Percentiles rank a stretch among this genome's conserved stretches.
These are phyloP conservation scores for Tholera decimalis DNA, from an alignment of 2,888 invertebrate genomes.

Conservation along the genomic window DNA sequence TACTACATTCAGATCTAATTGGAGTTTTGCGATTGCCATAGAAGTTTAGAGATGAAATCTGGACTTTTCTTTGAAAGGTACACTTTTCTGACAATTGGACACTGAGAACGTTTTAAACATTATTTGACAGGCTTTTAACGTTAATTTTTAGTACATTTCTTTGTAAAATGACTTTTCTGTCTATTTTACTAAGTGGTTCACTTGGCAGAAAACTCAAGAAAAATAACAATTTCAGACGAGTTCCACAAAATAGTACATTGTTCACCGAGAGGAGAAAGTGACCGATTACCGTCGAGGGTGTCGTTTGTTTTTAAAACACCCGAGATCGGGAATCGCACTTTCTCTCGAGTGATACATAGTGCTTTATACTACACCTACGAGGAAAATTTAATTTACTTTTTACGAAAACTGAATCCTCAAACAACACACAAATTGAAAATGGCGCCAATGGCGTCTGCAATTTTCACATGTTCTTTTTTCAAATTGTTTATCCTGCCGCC, in stretches of 20 bases:
- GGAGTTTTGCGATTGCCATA: conserved; percentile 19
- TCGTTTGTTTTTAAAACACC: too few species aligned
- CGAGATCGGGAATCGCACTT: too few species aligned
- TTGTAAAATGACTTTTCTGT: conserved; percentile 26
- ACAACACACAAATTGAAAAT: too few species aligned
- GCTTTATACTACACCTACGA: too few species aligned
- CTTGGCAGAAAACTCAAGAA: background rate
- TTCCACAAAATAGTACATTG: background rate
- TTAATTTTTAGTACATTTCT: conserved; percentile 14
- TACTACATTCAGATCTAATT: conserved; percentile 27
- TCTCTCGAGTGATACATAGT: too few species aligned
- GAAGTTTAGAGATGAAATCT: conserved; percentile 35
- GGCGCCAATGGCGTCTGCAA: too few species aligned
- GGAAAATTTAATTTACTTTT: too few species aligned
- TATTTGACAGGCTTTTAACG: conserved; percentile 38
- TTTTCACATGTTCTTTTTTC: too few species aligned
- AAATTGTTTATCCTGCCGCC: too few species aligned
- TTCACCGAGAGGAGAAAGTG: too few species aligned
- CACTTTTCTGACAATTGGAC: conserved; percentile 2
- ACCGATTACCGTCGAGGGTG: too few species aligned
- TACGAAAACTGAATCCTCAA: too few species aligned
- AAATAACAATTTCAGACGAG: background rate
- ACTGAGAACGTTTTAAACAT: conserved; percentile 2
- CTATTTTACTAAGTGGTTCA: conserved; percentile 19
- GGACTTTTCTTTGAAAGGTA: background rate